Evolutionary conservation across 1,140 invertebrate genomes (phyloP), one percentile per base, ranked within the genome.

Genomic region (Oryctes rhinoceros): DNA sequence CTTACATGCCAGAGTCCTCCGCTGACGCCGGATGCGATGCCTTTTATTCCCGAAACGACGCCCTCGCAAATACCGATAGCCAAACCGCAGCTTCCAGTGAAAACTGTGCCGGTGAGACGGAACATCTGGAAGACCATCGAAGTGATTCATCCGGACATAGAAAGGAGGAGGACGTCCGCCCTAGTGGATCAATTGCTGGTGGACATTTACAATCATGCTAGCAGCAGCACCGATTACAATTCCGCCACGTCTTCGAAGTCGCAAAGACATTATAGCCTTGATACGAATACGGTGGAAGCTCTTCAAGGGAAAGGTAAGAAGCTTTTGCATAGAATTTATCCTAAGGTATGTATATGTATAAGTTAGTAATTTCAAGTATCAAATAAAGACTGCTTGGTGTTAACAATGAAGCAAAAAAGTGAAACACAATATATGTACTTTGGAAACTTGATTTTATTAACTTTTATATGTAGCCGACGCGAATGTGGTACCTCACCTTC

Each of bases 181-280:
- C 79, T 87, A 10, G 81, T 87, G 9, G 85, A 87, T 53, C 82
- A 87, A 79, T 81, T 87, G 10, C 78, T 87, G 1, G 53, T 86
- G 79, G 84, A 87, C 30, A 86, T 87, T 80, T 84, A 86, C 79
- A 84, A 81, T 78, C 49, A 79, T 7, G 81, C 84, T n/a, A 80
- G 79, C 37, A 78, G 37, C 24, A 76, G 78, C 7, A 85, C 85
- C 6, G 85, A 86, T 79, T 87, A 86, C 76, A 86, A 85, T 80
- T 87, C 86, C 0, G 80, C 81, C 1, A 86, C 86, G 0, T 86
- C 85, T 15, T 82, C 81, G 4, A 86, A 84, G 75, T 86, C 85
- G n/a, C 85, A 85, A 44, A 84, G 78, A 24, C 84, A 81, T 48
- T 77, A 81, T 35, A 81, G 81, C 35, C 62, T 83, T 1, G 83